These are phyloP conservation scores for Leptobrachium leishanense DNA, from an alignment of 2,113 vertebrate species.

Conservation along the genomic window DNA sequence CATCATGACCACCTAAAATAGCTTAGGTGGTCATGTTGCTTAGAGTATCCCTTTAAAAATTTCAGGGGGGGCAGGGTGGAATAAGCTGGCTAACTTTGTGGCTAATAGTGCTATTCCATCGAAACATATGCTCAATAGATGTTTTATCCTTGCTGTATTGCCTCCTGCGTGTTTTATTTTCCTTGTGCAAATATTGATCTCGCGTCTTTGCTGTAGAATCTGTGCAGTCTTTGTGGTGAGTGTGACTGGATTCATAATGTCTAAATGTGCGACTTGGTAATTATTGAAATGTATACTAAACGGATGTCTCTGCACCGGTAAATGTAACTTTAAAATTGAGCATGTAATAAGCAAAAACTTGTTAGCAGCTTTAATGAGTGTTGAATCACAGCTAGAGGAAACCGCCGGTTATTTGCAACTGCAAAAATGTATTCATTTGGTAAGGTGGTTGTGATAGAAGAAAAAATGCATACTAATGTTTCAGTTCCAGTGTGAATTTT, in stretches of 20 bases:
- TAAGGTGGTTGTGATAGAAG: slow-evolving; percentile 42
- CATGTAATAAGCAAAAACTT: slow-evolving; percentile 55
- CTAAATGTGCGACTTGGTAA: slow-evolving; percentile 46
- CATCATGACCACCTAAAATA: no score
- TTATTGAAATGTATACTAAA: slow-evolving; percentile 55
- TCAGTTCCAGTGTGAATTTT: slow-evolving; percentile 54
- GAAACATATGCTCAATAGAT: no score
- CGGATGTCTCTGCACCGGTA: slow-evolving; percentile 51
- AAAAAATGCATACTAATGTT: slow-evolving; percentile 47
- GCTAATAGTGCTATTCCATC: no score
- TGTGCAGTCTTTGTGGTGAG: neutral
- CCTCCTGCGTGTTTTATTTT: no score
- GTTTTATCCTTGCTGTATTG: no score
- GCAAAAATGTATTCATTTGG: slow-evolving; percentile 52
- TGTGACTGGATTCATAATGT: neutral
- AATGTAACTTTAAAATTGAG: slow-evolving; percentile 55
- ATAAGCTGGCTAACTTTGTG: no score
- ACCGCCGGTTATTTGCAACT: slow-evolving; percentile 51
- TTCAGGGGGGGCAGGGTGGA: no score
- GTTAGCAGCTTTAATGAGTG: slow-evolving; percentile 56
- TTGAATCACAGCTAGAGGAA: slow-evolving; percentile 54
- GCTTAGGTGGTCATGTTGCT: no score
- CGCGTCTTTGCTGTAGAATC: neutral
- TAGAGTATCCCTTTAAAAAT: no score
- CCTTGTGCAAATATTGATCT: neutral